phyloP scores from a whole-genome alignment of 2,113 vertebrate species.

The Ictalurus punctatus region DNA sequence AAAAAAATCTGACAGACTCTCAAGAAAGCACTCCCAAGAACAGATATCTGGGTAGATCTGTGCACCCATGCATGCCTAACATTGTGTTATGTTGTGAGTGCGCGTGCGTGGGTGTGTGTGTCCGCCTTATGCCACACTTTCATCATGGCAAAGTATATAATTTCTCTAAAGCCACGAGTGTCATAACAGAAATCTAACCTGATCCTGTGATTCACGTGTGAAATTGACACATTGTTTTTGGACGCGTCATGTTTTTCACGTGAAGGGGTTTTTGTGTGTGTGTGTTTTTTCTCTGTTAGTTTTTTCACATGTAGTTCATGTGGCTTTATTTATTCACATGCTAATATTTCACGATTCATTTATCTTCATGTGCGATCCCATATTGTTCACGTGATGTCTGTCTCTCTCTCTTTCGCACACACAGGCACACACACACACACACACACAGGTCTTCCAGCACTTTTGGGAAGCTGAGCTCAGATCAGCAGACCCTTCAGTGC shows the following conservation, averaged over 20 bases:
- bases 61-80: not conserved
- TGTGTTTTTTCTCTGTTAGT: not conserved
- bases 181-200: not conserved
- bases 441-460: not conserved
- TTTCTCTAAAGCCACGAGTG: not conserved
- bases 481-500: not conserved
- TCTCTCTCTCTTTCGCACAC: not conserved
- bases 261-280: not conserved
- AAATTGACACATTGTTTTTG: not conserved
- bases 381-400: not conserved
- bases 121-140: not conserved
- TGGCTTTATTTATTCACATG: not conserved
- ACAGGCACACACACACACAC: slow-evolving; percentile 13
- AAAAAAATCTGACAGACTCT: slow-evolving; percentile 13
- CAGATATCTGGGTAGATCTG: not conserved
- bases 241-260: not conserved
- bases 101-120: not conserved
- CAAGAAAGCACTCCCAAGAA: slow-evolving; percentile 12
- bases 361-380: not conserved
- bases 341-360: not conserved
- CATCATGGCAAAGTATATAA: not conserved
- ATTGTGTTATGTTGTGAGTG: slow-evolving; percentile 17
- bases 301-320: not conserved
- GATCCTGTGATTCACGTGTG: not conserved
- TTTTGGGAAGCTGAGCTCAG: not conserved